phyloP scores from a whole-genome alignment of 1,140 invertebrate genomes.

The honey bee (Apis mellifera) region Amel_HAv3.1 CM009932.2:8149501-8150000 shows the following conservation, averaged over 20 bases:
- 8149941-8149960: not conserved
- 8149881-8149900: slow-evolving; percentile 52
- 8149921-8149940: too few species aligned
- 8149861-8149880: slow-evolving; percentile 33
- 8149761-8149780: not conserved
- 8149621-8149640: slow-evolving; percentile 41
- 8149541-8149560: too few species aligned
- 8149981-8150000: not conserved
- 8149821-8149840: slow-evolving; percentile 39
- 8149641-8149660: slow-evolving; percentile 26
- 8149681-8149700: slow-evolving; percentile 23
- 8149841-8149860: slow-evolving; percentile 24
- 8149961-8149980: not conserved
- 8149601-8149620: slow-evolving; percentile 23
- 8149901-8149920: not conserved
- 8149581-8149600: slow-evolving; percentile 14
- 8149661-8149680: slow-evolving; percentile 11
- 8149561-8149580: slow-evolving; percentile 32
- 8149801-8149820: slow-evolving; percentile 37
- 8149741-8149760: slow-evolving; percentile 38
- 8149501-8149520: too few species aligned
- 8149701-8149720: slow-evolving; percentile 21
- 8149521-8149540: too few species aligned
- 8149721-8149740: not conserved
- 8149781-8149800: slow-evolving; percentile 40